Evolutionary conservation across 2,113 vertebrate species (phyloP).

Genomic region (Menura novaehollandiae): DNA sequence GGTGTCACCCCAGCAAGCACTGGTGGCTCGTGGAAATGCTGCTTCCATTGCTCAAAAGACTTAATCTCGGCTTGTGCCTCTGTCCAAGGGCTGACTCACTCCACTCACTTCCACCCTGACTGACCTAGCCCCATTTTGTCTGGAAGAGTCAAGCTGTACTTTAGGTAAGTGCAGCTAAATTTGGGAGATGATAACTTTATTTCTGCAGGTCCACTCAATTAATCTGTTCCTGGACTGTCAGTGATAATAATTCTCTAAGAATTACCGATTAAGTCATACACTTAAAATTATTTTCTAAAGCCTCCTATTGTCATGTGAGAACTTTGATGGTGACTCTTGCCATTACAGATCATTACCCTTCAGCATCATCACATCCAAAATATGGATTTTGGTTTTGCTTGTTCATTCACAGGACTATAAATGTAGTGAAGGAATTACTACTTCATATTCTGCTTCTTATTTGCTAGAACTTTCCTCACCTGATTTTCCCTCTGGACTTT

Average conservation of each 20-base stretch:
- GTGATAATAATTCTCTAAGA: constrained; percentile 32
- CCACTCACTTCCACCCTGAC: not conserved
- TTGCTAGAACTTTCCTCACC: not conserved
- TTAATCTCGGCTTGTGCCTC: not conserved
- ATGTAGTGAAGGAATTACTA: not conserved
- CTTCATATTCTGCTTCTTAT: not conserved
- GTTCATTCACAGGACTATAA: not conserved
- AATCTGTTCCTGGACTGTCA: constrained; percentile 21
- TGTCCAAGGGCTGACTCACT: not conserved
- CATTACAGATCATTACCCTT: not conserved
- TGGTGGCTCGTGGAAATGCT: not conserved
- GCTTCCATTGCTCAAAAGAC: not conserved
- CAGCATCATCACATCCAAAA: not conserved
- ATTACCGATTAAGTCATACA: constrained; percentile 27
- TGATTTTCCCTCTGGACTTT: not conserved
- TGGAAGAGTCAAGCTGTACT: not conserved
- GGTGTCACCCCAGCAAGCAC: not conserved
- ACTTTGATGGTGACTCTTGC: not conserved
- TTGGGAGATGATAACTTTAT: not conserved
- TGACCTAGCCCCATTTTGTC: not conserved
- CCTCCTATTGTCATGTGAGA: not conserved
- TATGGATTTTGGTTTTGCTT: not conserved
- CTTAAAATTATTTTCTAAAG: constrained; percentile 34
- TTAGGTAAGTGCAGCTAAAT: constrained; percentile 29
- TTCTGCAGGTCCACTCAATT: not conserved